These are phyloP conservation scores for Drosophila parvula DNA, from an alignment of 1,140 invertebrate genomes.

Conservation along the genomic window DNA sequence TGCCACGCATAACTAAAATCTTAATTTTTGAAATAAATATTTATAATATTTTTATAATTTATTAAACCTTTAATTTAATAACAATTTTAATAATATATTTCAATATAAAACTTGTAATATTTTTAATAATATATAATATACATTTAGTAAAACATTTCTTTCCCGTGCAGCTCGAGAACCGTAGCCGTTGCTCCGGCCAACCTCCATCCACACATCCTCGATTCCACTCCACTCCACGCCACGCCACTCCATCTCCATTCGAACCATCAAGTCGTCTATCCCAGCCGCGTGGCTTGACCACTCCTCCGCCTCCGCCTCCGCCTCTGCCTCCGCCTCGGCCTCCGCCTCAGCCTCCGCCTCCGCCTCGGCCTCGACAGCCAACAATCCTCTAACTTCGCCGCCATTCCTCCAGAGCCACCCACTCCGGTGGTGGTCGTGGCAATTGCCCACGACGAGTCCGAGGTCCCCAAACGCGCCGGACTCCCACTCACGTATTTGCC, in stretches of 20 bases:
- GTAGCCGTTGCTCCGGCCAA: constrained; percentile 67
- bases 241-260: constrained; percentile 45
- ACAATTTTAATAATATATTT: not conserved
- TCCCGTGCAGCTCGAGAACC: constrained; percentile 61
- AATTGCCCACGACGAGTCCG: constrained; percentile 78
- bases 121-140: not conserved
- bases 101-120: not conserved
- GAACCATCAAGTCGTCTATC: constrained; percentile 78
- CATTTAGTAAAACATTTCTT: not conserved
- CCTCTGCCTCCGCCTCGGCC: not conserved
- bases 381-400: constrained; percentile 40
- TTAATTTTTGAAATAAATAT: no score
- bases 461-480: constrained; percentile 77
- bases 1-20: no score
- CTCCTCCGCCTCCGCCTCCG: constrained; percentile 23
- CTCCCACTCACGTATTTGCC: constrained; percentile 81
- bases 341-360: constrained; percentile 11
- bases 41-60: no score
- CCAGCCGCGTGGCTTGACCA: constrained; percentile 80
- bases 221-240: constrained; percentile 17
- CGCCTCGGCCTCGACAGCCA: constrained; percentile 30
- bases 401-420: constrained; percentile 45
- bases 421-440: constrained; percentile 62
- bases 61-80: not conserved
- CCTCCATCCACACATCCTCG: constrained; percentile 33